Evolutionary conservation across 2,888 invertebrate genomes (phyloP).

Genomic region (Hyalella azteca): DNA sequence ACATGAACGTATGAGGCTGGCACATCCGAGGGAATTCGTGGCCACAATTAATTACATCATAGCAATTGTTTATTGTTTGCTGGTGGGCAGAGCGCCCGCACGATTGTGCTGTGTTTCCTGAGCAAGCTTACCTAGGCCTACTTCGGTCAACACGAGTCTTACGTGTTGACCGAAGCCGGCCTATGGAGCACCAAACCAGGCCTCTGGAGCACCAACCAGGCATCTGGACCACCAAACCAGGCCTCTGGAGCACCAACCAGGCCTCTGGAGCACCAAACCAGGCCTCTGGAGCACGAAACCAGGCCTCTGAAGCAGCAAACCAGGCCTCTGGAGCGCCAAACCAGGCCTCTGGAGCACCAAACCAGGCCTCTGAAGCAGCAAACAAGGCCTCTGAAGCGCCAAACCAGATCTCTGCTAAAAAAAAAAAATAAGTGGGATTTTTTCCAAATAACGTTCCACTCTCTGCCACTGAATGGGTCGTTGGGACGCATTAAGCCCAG

Average conservation of each 20-base stretch:
- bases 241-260: not conserved
- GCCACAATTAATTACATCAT: too few species aligned
- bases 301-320: not conserved
- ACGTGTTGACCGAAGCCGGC: not conserved
- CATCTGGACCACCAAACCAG: not conserved
- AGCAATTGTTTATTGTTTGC: constrained; percentile 1
- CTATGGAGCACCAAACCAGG: not conserved
- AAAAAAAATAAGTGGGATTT: too few species aligned
- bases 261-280: not conserved
- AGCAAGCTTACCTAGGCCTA: not conserved
- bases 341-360: not conserved
- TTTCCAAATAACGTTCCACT: too few species aligned
- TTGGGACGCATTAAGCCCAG: too few species aligned
- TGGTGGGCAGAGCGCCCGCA: not conserved
- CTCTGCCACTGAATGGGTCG: too few species aligned
- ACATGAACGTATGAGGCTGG: too few species aligned
- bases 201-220: not conserved
- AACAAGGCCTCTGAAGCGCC: too few species aligned
- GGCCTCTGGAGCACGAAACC: not conserved
- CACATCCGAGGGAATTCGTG: too few species aligned
- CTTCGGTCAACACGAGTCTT: not conserved
- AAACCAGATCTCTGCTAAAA: too few species aligned
- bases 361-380: too few species aligned
- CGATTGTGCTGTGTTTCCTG: not conserved
- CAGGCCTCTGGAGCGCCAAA: not conserved